Base-by-base conservation (phyloP, 2,797 vertebrate genomes). In the Onychomys leucogaster region DNA sequence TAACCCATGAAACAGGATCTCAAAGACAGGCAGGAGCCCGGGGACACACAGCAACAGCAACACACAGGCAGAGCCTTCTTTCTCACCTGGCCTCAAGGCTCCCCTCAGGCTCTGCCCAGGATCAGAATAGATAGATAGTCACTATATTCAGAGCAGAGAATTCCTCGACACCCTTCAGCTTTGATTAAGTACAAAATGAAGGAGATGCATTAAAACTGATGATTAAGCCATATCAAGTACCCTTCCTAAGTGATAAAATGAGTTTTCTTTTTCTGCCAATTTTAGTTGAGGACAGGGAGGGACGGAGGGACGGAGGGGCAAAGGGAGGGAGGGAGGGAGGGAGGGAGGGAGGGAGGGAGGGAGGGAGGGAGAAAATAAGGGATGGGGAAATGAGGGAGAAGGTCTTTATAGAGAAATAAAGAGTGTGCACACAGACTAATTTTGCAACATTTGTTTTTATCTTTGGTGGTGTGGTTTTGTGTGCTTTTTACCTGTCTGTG, bases 261-360 rank as follows among this genome's bases (percentile, higher is more conserved):
- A 32, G 63, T 49, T 11, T 61, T n/a, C 27, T 82, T 65, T 65
- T 63, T 75, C n/a, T 89, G 43, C 27, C 43, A 63, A 13, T 25
- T 73, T 82, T 32, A 81, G 43, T 43, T 25, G 34, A n/a, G 67
- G 14, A 4, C 16, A 5, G 12, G 5, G 1, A 17, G 52, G 6
- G 14, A 8, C 14, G 17, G 46, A 17, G 11, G 2, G 0, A 8
- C 2, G 27, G 29, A 8, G 27, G 7, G 3, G n/a, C n/a, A n/a
- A 16, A 5, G 12, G 5, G 1, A 57, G 17, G 9, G 1, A 27
- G n/a, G 14, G 21, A 41, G 13, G 1, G 16, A 17, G 52, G 6
- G 14, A 8, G 14, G 17, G 46, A 17, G 11, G 2, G 0, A 8
- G 2, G 27, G 29, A 8, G 27, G 7, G 3, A 21, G 21, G 12